phyloP scores from a whole-genome alignment of 2,888 invertebrate species.

The Crepidodera aurea region DNA sequence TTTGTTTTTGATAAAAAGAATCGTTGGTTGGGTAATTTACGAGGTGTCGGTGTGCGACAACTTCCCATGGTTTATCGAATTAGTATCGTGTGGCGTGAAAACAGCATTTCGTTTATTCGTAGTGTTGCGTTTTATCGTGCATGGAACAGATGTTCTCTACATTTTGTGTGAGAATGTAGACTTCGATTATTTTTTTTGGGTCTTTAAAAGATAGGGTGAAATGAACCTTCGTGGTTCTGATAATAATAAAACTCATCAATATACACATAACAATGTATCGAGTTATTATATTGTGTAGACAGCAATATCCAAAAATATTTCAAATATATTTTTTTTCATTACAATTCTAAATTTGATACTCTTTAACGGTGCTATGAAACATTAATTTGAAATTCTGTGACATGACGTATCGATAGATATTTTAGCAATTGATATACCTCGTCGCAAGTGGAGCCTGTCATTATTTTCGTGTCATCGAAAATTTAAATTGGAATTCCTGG shows the following conservation, averaged over 20 bases:
- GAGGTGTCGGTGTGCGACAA: slow-evolving; percentile 18
- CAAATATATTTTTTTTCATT: not conserved
- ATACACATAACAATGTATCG: too few relatives aligned
- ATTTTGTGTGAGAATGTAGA: slow-evolving; percentile 2
- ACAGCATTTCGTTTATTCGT: slow-evolving; percentile 11
- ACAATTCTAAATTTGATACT: not conserved
- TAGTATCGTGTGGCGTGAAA: slow-evolving; percentile 16
- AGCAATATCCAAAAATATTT: too few relatives aligned
- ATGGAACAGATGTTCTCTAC: slow-evolving; percentile 22
- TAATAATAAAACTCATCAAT: too few relatives aligned
- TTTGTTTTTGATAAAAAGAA: slow-evolving; percentile 40
- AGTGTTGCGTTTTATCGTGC: slow-evolving; percentile 8
- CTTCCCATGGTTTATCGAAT: slow-evolving; percentile 27
- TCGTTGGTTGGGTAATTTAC: slow-evolving; percentile 15
- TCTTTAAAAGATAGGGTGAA: too few relatives aligned
- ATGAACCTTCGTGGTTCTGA: too few relatives aligned
- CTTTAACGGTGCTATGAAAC: not conserved
- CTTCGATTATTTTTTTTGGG: slow-evolving; percentile 14
- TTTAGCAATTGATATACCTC: slow-evolving; percentile 12
- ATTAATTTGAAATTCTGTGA: slow-evolving; percentile 1
- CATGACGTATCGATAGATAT: slow-evolving; percentile 8
- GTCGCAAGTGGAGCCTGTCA: slow-evolving; percentile 1
- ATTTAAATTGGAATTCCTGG: slow-evolving; percentile 15
- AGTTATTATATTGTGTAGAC: too few relatives aligned
- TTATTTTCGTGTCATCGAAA: slow-evolving; percentile 17